Conservation (phyloP, 2,888 invertebrate genomes). For the Temnothorax unifasciatus region DNA sequence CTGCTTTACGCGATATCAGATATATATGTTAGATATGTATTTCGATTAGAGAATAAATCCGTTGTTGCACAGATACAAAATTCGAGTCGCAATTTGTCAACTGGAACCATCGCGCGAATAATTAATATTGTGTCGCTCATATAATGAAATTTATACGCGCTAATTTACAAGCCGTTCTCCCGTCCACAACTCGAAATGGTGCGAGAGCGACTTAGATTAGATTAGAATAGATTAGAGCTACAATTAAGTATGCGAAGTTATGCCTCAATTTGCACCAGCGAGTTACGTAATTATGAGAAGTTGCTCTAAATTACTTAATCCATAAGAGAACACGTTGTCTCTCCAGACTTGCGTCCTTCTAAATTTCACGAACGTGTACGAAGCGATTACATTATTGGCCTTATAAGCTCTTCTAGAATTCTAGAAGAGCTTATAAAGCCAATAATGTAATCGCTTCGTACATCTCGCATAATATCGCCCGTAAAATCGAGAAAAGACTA, state of each 20-base stretch:
- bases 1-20: neutral
- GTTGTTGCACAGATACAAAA: slow-evolving; percentile 5
- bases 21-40: neutral
- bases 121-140: slow-evolving; percentile 31
- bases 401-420: neutral
- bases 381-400: slow-evolving; percentile 2
- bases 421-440: too few relatives aligned
- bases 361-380: slow-evolving; percentile 13
- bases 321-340: slow-evolving; percentile 39
- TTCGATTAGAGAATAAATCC: slow-evolving; percentile 35
- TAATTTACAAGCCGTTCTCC: slow-evolving; percentile 45
- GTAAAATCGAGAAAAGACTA: neutral
- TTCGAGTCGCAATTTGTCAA: slow-evolving; percentile 21
- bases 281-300: slow-evolving; percentile 53
- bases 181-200: slow-evolving; percentile 46
- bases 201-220: slow-evolving; percentile 42
- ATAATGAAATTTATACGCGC: slow-evolving; percentile 48
- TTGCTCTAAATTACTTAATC: slow-evolving; percentile 52
- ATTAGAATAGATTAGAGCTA: slow-evolving; percentile 51
- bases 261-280: slow-evolving; percentile 33
- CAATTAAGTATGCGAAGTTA: slow-evolving; percentile 55
- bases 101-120: slow-evolving; percentile 21
- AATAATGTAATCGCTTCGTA: too few relatives aligned
- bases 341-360: slow-evolving; percentile 29
- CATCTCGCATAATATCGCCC: neutral